These are phyloP conservation scores for Forbesichthys papilliferus DNA, from an alignment of 2,113 vertebrate species.

Conservation along the genomic window DNA sequence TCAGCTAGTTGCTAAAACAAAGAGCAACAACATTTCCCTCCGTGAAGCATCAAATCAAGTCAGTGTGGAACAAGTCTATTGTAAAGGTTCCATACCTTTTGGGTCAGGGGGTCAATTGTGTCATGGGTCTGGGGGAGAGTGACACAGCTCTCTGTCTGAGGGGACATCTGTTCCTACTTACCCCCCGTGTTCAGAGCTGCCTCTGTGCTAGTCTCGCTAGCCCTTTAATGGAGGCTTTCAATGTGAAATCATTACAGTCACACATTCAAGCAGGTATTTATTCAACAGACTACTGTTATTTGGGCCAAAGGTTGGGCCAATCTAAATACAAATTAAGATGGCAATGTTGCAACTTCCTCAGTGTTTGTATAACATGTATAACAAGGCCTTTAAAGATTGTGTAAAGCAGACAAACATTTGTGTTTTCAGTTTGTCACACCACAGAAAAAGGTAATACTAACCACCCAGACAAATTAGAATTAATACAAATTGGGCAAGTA, in stretches of 20 bases:
- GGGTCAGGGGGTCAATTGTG: constrained; percentile 59
- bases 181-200: constrained; percentile 52
- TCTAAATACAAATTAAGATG: neutral
- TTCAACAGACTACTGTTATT: constrained; percentile 15
- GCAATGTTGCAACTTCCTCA: too few relatives aligned
- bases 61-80: constrained; percentile 64
- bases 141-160: constrained; percentile 37
- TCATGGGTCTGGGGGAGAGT: constrained; percentile 29
- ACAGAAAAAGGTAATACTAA: too few relatives aligned
- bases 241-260: constrained; percentile 14
- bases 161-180: constrained; percentile 73
- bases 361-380: too few relatives aligned
- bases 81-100: constrained; percentile 49
- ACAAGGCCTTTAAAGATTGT: too few relatives aligned
- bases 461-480: too few relatives aligned
- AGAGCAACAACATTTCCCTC: constrained; percentile 33
- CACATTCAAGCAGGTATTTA: constrained; percentile 20
- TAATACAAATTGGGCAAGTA: too few relatives aligned
- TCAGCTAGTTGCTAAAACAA: constrained; percentile 26
- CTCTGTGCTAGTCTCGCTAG: constrained; percentile 41
- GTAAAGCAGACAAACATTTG: too few relatives aligned
- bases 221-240: constrained; percentile 8
- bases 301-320: constrained; percentile 32
- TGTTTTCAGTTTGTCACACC: too few relatives aligned
- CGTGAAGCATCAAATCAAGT: constrained; percentile 57